Evolutionary conservation across 2,888 invertebrate genomes (phyloP).

Genomic region (Cantharis lateralis): DNA sequence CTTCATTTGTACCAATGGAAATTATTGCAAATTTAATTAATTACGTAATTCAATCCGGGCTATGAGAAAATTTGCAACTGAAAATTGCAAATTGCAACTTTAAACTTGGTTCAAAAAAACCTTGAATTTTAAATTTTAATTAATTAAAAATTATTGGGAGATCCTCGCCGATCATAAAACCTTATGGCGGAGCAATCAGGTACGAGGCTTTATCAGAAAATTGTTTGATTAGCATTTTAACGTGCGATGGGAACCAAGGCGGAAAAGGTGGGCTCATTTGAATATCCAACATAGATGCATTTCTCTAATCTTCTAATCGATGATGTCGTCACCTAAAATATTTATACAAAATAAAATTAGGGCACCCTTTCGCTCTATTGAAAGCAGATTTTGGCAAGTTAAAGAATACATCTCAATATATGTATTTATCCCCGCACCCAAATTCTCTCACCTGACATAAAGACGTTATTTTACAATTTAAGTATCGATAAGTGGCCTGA

Average conservation of each 20-base stretch:
- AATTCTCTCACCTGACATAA: conserved; percentile 28
- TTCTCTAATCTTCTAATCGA: neutral
- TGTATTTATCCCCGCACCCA: conserved; percentile 16
- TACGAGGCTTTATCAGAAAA: neutral
- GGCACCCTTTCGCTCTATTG: neutral
- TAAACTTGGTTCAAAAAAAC: neutral
- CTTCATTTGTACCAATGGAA: neutral
- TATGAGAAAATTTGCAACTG: neutral
- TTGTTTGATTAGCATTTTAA: neutral
- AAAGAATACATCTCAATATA: conserved; percentile 22
- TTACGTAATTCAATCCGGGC: neutral
- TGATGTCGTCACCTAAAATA: neutral
- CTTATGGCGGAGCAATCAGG: neutral
- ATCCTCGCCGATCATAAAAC: neutral
- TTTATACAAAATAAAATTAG: conserved; percentile 3
- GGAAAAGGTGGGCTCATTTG: neutral
- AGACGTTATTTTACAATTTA: conserved; percentile 30
- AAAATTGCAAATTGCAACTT: neutral
- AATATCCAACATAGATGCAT: neutral
- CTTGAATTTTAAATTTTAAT: neutral
- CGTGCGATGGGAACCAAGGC: neutral
- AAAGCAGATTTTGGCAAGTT: conserved; percentile 22
- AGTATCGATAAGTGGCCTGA: conserved; percentile 32
- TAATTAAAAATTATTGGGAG: neutral
- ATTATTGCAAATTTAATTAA: neutral